Conservation (phyloP, 2,888 invertebrate species). For the Athripsodes cinereus region DNA sequence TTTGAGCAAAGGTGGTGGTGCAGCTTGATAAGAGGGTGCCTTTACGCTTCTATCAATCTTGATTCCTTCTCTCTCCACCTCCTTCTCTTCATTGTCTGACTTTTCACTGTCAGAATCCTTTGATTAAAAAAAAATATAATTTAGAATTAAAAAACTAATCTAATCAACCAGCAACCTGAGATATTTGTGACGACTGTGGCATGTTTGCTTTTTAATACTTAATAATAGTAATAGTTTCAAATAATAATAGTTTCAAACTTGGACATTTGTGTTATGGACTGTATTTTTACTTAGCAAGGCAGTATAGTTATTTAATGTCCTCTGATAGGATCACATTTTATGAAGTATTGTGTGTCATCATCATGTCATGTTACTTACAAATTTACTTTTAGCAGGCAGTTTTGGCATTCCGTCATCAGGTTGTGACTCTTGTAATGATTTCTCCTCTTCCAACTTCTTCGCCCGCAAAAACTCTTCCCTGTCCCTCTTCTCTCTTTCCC, state of each 20-base stretch:
- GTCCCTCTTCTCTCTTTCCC: slow-evolving; percentile 61
- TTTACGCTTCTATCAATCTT: slow-evolving; percentile 21
- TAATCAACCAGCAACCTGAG: no score
- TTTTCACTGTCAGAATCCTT: slow-evolving; percentile 50
- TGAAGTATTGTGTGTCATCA: no score
- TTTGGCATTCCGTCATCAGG: slow-evolving; percentile 38
- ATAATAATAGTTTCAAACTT: no score
- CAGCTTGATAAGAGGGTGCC: slow-evolving; percentile 14
- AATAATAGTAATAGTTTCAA: no score
- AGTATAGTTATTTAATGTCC: no score
- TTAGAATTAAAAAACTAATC: no score
- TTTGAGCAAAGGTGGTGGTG: slow-evolving; percentile 35
- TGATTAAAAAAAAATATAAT: background rate
- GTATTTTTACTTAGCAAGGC: no score
- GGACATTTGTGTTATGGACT: no score
- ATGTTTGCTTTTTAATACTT: no score
- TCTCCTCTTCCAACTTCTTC: slow-evolving; percentile 48
- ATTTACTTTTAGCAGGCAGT: slow-evolving; percentile 53
- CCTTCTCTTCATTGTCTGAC: slow-evolving; percentile 37
- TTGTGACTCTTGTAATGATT: slow-evolving; percentile 37
- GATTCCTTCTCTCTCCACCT: slow-evolving; percentile 29
- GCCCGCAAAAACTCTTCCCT: slow-evolving; percentile 53
- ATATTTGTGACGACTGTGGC: no score
- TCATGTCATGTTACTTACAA: slow-evolving; percentile 43
- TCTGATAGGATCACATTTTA: background rate